Evolutionary conservation across 2,888 invertebrate species (phyloP).

Genomic region (Deilephila porcellus): DNA sequence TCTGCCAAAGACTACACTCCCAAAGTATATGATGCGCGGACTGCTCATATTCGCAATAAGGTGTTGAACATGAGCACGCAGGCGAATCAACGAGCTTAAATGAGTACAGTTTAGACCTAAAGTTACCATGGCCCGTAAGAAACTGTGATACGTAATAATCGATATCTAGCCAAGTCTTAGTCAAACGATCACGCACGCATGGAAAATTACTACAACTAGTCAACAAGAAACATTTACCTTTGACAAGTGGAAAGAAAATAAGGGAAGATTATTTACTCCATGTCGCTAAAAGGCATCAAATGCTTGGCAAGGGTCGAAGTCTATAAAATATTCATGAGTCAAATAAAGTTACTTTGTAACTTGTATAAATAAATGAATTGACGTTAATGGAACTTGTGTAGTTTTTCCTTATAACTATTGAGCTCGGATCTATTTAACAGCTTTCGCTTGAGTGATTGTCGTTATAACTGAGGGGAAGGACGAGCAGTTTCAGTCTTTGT

Average conservation of each 20-base stretch:
- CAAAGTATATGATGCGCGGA: too few relatives aligned
- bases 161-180: too few relatives aligned
- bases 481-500: too few relatives aligned
- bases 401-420: neutral
- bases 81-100: too few relatives aligned
- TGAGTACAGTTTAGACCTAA: too few relatives aligned
- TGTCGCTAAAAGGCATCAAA: slow-evolving; percentile 13
- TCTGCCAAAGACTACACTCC: too few relatives aligned
- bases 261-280: slow-evolving; percentile 15
- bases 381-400: slow-evolving; percentile 15
- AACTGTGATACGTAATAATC: too few relatives aligned
- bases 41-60: too few relatives aligned
- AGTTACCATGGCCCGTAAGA: too few relatives aligned
- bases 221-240: neutral
- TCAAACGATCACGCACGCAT: too few relatives aligned
- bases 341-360: slow-evolving; percentile 12
- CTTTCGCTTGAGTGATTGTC: neutral
- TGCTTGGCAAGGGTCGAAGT: neutral
- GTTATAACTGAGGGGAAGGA: too few relatives aligned
- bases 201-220: neutral
- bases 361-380: slow-evolving; percentile 23
- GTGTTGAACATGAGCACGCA: too few relatives aligned
- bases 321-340: slow-evolving; percentile 17
- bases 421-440: neutral
- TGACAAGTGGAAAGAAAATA: neutral